A percentile compares a stretch with the other conserved stretches of the same genome.
Evolutionary conservation across 2,797 vertebrate species (phyloP).

Genomic region (Paramormyrops hopkinsi): DNA sequence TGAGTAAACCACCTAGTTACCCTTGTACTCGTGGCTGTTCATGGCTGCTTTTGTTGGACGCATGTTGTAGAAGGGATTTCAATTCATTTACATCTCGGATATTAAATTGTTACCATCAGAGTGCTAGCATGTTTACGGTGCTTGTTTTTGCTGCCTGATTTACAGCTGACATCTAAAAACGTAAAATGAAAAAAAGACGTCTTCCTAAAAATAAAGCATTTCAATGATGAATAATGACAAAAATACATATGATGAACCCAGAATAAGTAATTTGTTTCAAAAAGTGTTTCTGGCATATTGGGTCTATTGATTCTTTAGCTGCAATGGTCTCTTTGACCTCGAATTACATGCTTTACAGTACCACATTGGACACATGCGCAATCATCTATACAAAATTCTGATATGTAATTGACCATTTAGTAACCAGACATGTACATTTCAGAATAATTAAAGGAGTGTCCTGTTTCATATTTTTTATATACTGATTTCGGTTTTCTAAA

Average conservation of each 20-base stretch:
- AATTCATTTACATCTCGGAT: neutral
- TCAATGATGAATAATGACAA: neutral
- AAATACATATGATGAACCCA: neutral
- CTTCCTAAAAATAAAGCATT: neutral
- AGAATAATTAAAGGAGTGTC: neutral
- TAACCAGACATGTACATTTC: neutral
- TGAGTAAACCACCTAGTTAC: constrained; percentile 59
- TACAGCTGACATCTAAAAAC: neutral
- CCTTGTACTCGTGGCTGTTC: neutral
- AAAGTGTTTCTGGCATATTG: neutral
- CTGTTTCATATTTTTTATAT: neutral
- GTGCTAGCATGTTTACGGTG: neutral
- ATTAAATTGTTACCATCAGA: neutral
- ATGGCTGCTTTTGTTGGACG: neutral
- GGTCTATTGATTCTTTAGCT: neutral
- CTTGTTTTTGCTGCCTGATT: neutral
- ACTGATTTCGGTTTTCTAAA: neutral
- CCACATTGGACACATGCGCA: neutral
- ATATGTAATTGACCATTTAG: neutral
- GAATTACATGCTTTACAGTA: neutral
- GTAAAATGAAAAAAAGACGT: neutral
- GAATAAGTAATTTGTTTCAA: neutral
- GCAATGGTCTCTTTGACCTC: neutral
- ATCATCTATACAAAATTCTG: neutral
- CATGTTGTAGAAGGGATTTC: neutral